Percentiles rank a stretch among this genome's conserved stretches.
phyloP scores from a whole-genome alignment of 2,888 invertebrate genomes.

The Hecatera dysodea region DNA sequence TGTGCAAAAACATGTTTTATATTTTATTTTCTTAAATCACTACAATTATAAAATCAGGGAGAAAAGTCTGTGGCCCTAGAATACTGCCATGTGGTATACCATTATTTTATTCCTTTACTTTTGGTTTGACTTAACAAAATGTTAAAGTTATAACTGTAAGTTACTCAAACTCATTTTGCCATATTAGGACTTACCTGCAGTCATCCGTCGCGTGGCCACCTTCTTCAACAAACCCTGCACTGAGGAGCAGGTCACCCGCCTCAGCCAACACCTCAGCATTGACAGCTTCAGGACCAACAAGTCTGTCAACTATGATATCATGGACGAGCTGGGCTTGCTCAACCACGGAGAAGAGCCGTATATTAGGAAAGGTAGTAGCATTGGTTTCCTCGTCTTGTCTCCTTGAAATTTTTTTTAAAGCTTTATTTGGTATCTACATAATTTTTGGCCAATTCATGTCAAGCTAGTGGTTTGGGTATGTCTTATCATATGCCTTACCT shows the following conservation, averaged over 20 bases:
- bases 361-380: constrained; percentile 63
- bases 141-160: neutral
- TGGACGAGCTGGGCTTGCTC: constrained; percentile 50
- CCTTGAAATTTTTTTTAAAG: neutral
- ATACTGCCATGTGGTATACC: neutral
- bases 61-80: neutral
- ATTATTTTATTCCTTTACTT: neutral
- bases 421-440: too few relatives aligned
- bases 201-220: constrained; percentile 38
- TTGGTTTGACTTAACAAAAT: neutral
- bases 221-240: constrained; percentile 42
- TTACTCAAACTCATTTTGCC: neutral
- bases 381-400: neutral
- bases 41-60: neutral
- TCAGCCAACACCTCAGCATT: constrained; percentile 93
- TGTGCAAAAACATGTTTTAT: neutral
- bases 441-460: too few relatives aligned
- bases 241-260: constrained; percentile 86
- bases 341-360: constrained; percentile 52
- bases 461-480: too few relatives aligned
- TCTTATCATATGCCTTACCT: too few relatives aligned
- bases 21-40: neutral
- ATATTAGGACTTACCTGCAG: constrained; percentile 35
- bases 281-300: constrained; percentile 94
- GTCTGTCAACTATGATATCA: constrained; percentile 80